Evolutionary conservation across 2,888 invertebrate genomes (phyloP).

Genomic region (Clitarchus hookeri): DNA sequence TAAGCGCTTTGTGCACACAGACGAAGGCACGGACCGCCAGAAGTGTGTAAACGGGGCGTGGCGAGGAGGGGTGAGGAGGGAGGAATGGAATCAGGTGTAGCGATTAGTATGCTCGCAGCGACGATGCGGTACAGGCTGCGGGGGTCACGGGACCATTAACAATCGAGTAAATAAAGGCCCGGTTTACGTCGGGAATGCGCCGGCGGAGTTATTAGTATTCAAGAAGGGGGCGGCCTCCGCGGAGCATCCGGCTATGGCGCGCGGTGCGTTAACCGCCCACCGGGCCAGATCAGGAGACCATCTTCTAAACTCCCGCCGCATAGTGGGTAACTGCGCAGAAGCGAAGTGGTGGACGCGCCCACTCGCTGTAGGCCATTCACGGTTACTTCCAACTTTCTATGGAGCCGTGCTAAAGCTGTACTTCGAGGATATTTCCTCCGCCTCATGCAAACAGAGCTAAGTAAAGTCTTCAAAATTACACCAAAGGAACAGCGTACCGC

Average conservation of each 20-base stretch:
- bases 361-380: too few relatives aligned
- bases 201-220: not conserved
- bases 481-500: too few relatives aligned
- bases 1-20: not conserved
- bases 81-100: not conserved
- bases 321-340: too few relatives aligned
- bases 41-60: too few relatives aligned
- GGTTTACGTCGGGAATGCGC: not conserved
- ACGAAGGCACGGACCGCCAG: not conserved
- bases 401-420: too few relatives aligned
- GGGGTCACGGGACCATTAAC: conserved; percentile 14
- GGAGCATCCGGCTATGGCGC: not conserved
- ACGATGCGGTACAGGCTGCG: not conserved
- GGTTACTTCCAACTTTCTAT: too few relatives aligned
- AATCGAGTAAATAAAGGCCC: conserved; percentile 14
- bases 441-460: too few relatives aligned
- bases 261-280: not conserved
- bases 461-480: too few relatives aligned
- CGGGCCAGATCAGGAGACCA: not conserved
- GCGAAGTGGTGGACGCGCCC: too few relatives aligned
- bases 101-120: not conserved
- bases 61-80: not conserved
- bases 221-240: not conserved
- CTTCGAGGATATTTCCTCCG: too few relatives aligned
- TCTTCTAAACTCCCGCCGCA: too few relatives aligned